Conservation (phyloP, 2,888 invertebrate species). For the Anaspis maculata region DNA sequence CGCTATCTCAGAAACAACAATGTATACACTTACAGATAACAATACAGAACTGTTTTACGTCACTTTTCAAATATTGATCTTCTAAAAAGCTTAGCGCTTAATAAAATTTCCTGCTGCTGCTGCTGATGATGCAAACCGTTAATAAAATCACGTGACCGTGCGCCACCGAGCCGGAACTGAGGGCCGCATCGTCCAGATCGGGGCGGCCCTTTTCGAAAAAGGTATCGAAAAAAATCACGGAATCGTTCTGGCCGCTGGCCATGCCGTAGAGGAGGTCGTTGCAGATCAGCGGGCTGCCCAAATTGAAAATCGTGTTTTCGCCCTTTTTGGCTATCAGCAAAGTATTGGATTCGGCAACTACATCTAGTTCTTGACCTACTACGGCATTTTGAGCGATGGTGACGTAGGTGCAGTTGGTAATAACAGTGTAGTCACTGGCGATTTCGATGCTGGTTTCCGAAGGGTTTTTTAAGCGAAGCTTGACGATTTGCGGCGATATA, state of each 20-base stretch:
- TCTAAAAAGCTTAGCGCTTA: no score
- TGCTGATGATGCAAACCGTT: no score
- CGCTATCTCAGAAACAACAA: no score
- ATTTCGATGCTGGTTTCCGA: background rate
- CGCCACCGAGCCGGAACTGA: no score
- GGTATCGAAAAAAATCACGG: background rate
- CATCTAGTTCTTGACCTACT: background rate
- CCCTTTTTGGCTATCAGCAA: background rate
- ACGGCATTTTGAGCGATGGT: background rate
- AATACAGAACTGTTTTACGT: no score
- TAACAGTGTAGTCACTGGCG: background rate
- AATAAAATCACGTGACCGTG: no score
- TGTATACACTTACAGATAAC: no score
- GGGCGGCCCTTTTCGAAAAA: background rate
- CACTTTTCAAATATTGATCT: no score
- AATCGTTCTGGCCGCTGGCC: background rate
- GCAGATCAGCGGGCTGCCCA: conserved; percentile 1
- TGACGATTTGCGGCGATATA: background rate
- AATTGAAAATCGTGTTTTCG: conserved; percentile 1
- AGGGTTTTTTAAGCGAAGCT: background rate
- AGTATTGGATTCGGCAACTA: no score
- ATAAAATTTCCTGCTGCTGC: no score
- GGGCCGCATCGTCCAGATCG: no score
- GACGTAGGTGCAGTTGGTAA: background rate
- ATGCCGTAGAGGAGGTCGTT: background rate